These are phyloP conservation scores for Drosophila sp. DNA, from an alignment of 1,140 invertebrate genomes.

Conservation along the genomic window DNA sequence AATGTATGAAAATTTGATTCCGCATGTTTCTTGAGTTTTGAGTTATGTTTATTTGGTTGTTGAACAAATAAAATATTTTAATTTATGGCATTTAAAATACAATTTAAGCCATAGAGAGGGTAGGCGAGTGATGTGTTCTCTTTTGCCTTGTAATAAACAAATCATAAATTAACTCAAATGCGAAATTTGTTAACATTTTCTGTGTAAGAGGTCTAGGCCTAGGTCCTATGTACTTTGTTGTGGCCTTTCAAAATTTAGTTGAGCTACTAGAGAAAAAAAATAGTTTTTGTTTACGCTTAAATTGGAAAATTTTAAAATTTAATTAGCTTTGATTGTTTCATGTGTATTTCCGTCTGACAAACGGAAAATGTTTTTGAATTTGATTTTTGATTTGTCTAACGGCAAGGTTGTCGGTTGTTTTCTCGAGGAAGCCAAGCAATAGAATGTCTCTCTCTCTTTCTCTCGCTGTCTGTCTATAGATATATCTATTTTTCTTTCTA, in stretches of 20 bases:
- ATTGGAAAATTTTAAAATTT: slow-evolving; percentile 22
- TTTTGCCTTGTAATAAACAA: slow-evolving; percentile 31
- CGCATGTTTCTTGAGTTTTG: slow-evolving; percentile 6
- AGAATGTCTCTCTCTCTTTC: slow-evolving; percentile 11
- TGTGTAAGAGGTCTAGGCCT: neutral
- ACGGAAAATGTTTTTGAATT: slow-evolving; percentile 29
- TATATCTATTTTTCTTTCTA: slow-evolving; percentile 1
- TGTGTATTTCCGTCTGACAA: slow-evolving; percentile 37
- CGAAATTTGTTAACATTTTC: slow-evolving; percentile 10
- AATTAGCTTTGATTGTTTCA: slow-evolving; percentile 48
- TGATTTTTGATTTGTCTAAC: slow-evolving; percentile 64
- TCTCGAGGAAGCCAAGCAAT: slow-evolving; percentile 19
- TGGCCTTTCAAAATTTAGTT: too few relatives aligned
- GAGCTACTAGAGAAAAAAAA: neutral
- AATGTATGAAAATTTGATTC: slow-evolving; percentile 9
- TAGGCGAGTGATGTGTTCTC: neutral
- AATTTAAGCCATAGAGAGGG: neutral
- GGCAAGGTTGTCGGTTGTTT: slow-evolving; percentile 54
- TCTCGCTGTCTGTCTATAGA: neutral
- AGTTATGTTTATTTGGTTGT: slow-evolving; percentile 18
- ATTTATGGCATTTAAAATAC: slow-evolving; percentile 31
- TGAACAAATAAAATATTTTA: slow-evolving; percentile 14
- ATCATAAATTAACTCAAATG: slow-evolving; percentile 51
- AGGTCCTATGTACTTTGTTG: neutral
- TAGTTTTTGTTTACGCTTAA: slow-evolving; percentile 29